Conservation (phyloP, 2,888 invertebrate genomes). For the Zelleria hepariella region DNA sequence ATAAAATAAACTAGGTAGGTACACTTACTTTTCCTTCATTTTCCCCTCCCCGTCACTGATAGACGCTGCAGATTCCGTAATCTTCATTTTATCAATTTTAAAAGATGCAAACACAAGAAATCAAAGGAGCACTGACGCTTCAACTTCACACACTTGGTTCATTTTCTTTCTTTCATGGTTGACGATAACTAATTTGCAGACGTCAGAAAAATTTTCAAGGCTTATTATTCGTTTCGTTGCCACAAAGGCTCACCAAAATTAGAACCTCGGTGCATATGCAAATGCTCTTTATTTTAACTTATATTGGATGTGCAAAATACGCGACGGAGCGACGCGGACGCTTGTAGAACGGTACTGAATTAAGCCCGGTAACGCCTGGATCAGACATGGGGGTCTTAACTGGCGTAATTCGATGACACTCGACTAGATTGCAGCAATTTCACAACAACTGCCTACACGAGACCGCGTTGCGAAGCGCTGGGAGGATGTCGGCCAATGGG, state of each 20-base stretch:
- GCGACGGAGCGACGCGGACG: conserved; percentile 26
- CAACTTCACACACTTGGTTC: not conserved
- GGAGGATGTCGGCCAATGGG: not conserved
- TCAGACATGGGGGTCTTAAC: conserved; percentile 35
- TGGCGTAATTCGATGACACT: conserved; percentile 53
- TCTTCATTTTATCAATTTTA: conserved; percentile 36
- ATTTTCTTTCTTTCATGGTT: not conserved
- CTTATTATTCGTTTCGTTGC: no score
- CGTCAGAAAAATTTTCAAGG: no score
- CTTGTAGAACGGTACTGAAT: conserved; percentile 25
- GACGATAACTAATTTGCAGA: not conserved
- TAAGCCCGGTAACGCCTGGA: conserved; percentile 25
- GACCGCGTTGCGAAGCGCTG: not conserved
- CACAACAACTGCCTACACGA: conserved; percentile 5
- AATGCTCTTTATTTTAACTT: not conserved
- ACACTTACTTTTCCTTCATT: not conserved
- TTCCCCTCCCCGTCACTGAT: conserved; percentile 22
- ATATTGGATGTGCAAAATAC: not conserved
- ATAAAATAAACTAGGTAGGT: not conserved
- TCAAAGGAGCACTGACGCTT: not conserved
- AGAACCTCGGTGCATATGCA: no score
- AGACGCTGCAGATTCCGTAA: conserved; percentile 34
- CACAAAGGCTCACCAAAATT: no score
- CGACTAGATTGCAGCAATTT: conserved; percentile 60
- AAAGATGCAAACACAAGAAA: not conserved